A percentile compares a stretch with the other conserved stretches of the same genome.
These are phyloP conservation scores for Hydrozoanthus gracilis DNA, from an alignment of 92 coral and sea anemone species.

Conservation along the genomic window DNA sequence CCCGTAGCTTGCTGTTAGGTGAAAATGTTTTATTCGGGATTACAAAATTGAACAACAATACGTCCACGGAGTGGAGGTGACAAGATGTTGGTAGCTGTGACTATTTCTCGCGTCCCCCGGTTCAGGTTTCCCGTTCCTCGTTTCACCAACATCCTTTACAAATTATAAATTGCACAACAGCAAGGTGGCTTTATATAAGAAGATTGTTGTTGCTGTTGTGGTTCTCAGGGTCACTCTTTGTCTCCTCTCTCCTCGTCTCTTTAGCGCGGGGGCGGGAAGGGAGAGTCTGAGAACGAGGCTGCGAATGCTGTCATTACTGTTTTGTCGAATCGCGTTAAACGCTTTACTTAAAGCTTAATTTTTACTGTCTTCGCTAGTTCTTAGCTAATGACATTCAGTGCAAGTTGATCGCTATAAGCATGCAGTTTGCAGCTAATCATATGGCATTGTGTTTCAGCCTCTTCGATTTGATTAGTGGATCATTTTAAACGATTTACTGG, in stretches of 20 bases:
- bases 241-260: too few species aligned
- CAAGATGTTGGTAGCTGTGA: conserved; percentile 30
- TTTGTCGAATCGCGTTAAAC: not conserved
- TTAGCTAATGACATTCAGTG: not conserved
- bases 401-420: too few species aligned
- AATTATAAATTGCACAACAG: too few species aligned
- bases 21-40: not conserved
- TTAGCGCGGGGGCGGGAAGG: too few species aligned
- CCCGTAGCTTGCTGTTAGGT: conserved; percentile 24
- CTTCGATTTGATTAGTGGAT: not conserved
- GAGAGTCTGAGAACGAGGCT: too few species aligned
- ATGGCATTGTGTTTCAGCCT: not conserved
- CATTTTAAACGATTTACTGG: conserved; percentile 3
- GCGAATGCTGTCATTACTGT: not conserved
- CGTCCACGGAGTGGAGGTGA: conserved; percentile 16
- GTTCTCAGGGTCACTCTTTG: too few species aligned
- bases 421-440: too few species aligned
- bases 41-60: conserved; percentile 31
- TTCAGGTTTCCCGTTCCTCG: too few species aligned
- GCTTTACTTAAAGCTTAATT: not conserved
- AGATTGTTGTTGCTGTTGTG: too few species aligned
- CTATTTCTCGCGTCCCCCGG: not conserved
- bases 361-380: conserved; percentile 8
- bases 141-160: too few species aligned
- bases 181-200: too few species aligned